Evolutionary conservation across 2,888 invertebrate genomes (phyloP).

Genomic region (Eulithis prunata): DNA sequence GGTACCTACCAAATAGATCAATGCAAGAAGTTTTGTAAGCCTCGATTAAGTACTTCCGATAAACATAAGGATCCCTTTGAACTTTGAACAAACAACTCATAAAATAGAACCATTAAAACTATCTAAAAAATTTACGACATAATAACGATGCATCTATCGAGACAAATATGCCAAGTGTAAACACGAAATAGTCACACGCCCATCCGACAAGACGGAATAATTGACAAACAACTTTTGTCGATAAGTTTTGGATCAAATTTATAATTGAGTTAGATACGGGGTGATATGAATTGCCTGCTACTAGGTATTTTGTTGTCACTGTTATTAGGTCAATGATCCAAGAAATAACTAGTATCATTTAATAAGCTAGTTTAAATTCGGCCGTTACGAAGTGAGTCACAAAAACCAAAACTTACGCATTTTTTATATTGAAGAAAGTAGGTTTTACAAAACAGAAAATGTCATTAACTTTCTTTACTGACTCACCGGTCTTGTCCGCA

Average conservation of each 20-base stretch:
- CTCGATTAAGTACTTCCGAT: not conserved
- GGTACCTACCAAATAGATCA: not conserved
- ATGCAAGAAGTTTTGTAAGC: not conserved
- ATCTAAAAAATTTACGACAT: slow-evolving; percentile 27
- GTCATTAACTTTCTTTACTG: too few relatives aligned
- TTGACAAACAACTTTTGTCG: too few relatives aligned
- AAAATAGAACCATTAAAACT: slow-evolving; percentile 22
- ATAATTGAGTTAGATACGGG: too few relatives aligned
- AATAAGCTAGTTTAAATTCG: not conserved
- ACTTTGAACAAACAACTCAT: slow-evolving; percentile 21
- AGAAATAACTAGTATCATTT: too few relatives aligned
- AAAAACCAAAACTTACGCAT: not conserved
- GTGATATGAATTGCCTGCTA: too few relatives aligned
- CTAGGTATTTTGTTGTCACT: too few relatives aligned
- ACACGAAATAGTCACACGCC: slow-evolving; percentile 15
- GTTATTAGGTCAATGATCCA: too few relatives aligned
- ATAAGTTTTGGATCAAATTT: too few relatives aligned
- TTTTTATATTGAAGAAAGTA: not conserved
- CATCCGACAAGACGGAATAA: too few relatives aligned
- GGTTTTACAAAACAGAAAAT: too few relatives aligned
- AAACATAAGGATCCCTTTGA: slow-evolving; percentile 14
- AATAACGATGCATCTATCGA: slow-evolving; percentile 7
- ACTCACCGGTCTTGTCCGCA: too few relatives aligned
- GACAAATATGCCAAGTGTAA: slow-evolving; percentile 24
- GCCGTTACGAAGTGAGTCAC: not conserved